Base-by-base conservation (phyloP, 1,140 invertebrate species). In the Euura saliciscinereae region DNA sequence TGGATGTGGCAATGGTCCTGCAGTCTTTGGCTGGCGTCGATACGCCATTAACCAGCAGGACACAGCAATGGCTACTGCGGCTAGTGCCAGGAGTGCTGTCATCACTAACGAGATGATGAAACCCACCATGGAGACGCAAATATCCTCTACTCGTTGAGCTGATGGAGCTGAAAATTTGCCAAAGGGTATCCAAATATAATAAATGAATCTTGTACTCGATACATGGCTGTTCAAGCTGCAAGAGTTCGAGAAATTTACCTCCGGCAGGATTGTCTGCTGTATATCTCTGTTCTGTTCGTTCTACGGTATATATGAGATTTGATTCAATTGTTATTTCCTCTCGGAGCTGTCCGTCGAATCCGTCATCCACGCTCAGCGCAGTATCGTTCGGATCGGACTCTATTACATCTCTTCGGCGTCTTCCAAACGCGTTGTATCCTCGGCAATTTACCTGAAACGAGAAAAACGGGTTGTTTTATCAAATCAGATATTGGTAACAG, bases 31-130 rank as follows among this genome's bases (percentile, higher is more conserved):
- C 79, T 94, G 91, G 75, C 95, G 91, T 78, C 96, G 89, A 88
- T 97, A 97, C 73, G 96, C 96, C 91, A 98, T 95, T 66, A 98
- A 89, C 96, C 96, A 98, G 85, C 96, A 98, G 59, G 96, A 97
- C 43, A 98, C 96, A 66, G 96, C 96, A 46, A 97, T 95, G 42
- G 96, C 96, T 44, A 98, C 95, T 46, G 96, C 96, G 43, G 98
- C 96, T 66, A 98, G 89, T 65, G 96, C 96, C 79, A 98, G 85
- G 66, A 98, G 90, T 28, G 96, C 96, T 70, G 96, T 98, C 79
- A 98, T 94, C 73, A 97, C 94, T 78, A 98, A 88, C 69, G 96
- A 95, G 76, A 98, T 95, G 73, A 97, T 96, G 80, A 98, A 93
- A 66, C 96, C 95, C 75, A 97, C 93, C 89, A 95, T 96, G 66